phyloP scores from a whole-genome alignment of 1,140 invertebrate genomes.

The Adelges cooleyi region DNA sequence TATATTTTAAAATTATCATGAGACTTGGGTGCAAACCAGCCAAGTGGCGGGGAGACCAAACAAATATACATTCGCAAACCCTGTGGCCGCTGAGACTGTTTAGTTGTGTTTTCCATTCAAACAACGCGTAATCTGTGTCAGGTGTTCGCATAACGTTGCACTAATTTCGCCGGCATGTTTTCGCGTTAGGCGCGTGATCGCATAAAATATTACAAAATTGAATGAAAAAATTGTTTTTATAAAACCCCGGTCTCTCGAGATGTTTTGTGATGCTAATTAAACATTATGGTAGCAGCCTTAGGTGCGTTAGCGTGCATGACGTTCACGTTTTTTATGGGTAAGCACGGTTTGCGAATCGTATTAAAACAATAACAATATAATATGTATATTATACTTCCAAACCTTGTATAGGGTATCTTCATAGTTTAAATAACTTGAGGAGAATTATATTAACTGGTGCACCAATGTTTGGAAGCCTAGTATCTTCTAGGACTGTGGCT shows the following conservation, averaged over 20 bases:
- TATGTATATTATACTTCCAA: too few species aligned
- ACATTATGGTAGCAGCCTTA: neutral
- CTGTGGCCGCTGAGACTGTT: neutral
- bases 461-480: too few species aligned
- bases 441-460: too few species aligned
- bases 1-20: neutral
- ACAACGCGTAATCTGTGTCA: neutral
- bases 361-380: too few species aligned
- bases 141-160: too few species aligned
- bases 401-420: too few species aligned
- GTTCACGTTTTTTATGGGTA: conserved; percentile 20
- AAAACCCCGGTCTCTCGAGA: neutral
- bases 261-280: conserved; percentile 10
- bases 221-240: too few species aligned
- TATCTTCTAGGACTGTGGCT: too few species aligned
- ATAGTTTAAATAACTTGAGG: too few species aligned
- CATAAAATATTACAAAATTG: too few species aligned
- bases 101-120: conserved; percentile 8
- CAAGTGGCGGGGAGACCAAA: neutral
- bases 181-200: too few species aligned
- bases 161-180: too few species aligned
- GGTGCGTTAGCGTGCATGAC: conserved; percentile 13
- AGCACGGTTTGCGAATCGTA: neutral
- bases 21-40: neutral
- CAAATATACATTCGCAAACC: neutral